Conservation (phyloP, 2,113 vertebrate genomes). For the Sphaerodactylus townsendi region DNA sequence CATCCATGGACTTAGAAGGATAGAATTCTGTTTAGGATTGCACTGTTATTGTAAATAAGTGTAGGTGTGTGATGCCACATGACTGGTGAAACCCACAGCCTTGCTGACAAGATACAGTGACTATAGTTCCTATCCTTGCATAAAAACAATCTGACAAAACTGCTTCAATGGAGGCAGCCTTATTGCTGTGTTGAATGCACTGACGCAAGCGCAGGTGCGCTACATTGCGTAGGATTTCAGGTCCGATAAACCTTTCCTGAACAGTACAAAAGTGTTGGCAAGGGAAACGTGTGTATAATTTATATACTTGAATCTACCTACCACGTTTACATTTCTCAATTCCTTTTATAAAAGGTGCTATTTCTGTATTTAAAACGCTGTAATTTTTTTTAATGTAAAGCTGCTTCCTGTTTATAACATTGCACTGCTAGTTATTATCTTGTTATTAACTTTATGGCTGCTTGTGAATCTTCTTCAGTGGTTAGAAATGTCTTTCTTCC, state of each 20-base stretch:
- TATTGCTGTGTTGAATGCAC: constrained; percentile 49
- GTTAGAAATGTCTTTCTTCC: constrained; percentile 40
- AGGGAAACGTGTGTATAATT: constrained; percentile 55
- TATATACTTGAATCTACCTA: constrained; percentile 84
- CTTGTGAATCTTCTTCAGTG: constrained; percentile 57
- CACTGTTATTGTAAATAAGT: background rate
- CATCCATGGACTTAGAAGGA: too few relatives aligned
- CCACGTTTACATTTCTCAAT: constrained; percentile 80
- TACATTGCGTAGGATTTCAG: constrained; percentile 64
- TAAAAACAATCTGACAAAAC: constrained; percentile 29
- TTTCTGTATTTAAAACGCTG: constrained; percentile 76
- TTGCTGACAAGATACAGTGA: background rate
- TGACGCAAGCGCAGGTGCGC: constrained; percentile 39
- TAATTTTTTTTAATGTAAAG: constrained; percentile 71
- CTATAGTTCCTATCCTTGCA: constrained; percentile 21
- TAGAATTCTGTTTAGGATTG: too few relatives aligned
- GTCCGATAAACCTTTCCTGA: constrained; percentile 68
- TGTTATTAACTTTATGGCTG: constrained; percentile 72
- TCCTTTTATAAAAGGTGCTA: constrained; percentile 80
- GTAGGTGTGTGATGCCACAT: background rate
- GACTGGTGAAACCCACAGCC: background rate
- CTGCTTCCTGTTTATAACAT: constrained; percentile 77
- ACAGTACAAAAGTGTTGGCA: constrained; percentile 63
- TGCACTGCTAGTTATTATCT: constrained; percentile 82
- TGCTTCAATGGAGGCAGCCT: constrained; percentile 47